Evolutionary conservation across 2,888 invertebrate species (phyloP).

Genomic region (Lepetodrilus schrolli): DNA sequence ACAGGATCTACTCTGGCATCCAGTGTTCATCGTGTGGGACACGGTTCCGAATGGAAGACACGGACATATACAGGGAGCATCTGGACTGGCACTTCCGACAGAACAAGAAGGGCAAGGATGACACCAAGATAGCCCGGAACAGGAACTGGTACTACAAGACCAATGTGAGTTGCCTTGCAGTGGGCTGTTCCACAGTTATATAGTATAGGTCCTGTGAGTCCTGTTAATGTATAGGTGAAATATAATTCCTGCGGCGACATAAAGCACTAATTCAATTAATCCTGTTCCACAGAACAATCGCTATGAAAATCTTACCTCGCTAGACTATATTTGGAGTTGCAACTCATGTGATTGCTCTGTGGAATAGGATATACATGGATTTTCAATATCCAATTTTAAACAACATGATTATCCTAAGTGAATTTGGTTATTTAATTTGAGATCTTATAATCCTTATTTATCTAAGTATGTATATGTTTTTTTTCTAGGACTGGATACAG

Average conservation of each 20-base stretch:
- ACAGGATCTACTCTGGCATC: slow-evolving; percentile 85
- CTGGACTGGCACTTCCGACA: slow-evolving; percentile 98
- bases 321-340: too few species aligned
- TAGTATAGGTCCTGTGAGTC: too few species aligned
- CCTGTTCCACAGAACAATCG: neutral
- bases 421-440: too few species aligned
- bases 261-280: too few species aligned
- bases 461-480: too few species aligned
- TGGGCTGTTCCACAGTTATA: too few species aligned
- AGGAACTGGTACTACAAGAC: slow-evolving; percentile 91
- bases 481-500: slow-evolving; percentile 89
- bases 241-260: neutral
- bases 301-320: neutral
- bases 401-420: too few species aligned
- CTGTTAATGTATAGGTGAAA: too few species aligned
- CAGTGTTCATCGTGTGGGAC: slow-evolving; percentile 98
- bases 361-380: too few species aligned
- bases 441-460: too few species aligned
- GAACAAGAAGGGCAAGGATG: slow-evolving; percentile 90
- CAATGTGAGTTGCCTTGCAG: slow-evolving; percentile 68
- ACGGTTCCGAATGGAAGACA: slow-evolving; percentile 87
- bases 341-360: too few species aligned
- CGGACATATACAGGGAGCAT: slow-evolving; percentile 90
- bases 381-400: too few species aligned
- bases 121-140: slow-evolving; percentile 85